Evolutionary conservation across 2,888 invertebrate species (phyloP), one percentile per base, ranked within the genome.

Genomic region (Eristalis intricaria): DNA sequence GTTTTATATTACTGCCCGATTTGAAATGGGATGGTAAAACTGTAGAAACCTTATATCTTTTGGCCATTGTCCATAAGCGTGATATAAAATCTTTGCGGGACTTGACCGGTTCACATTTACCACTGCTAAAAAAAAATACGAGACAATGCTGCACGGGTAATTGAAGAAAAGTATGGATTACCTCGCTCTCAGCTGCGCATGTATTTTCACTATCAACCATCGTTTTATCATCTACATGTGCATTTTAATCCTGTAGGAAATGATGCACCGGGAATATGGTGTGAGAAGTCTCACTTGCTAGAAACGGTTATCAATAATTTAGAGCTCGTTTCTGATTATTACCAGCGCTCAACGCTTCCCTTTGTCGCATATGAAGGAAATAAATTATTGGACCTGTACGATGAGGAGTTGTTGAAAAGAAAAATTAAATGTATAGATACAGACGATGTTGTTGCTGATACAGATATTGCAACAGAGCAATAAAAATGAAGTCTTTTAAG

Each of bases 141-240:
- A 13, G 94, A 95, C 75, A 96, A 96, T 91, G 96, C 97, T 89
- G 94, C 94, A 91, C 97, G 95, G 91, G 95, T 95, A 3, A 97
- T 99, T 81, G 91, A 95, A 68, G 94, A 96, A 40, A 97, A 96
- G 90, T 99, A 97, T 93, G 95, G 95, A 15, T 90, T 99, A 1
- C 93, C 95, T 4, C 92, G 94, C 19, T 95, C 95, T 5, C 96
- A 97, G 91, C 92, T 99, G 32, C 94, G 98, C 29, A 95, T 97
- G 85, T 99, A 97, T 92, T 92, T 99, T 0, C 99, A 99, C 92
- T 99, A 99, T 93, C 99, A 98, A 91, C 99, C 99, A 0, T 97
- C 98, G 0, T 99, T 98, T 94, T 99, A 98, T 93, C 99, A 99
- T 92, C 94, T 99, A 0, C 99, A 99, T 92, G 95, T 99, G 0